phyloP scores from a whole-genome alignment of 2,797 vertebrate species.

The Limnodromus scolopaceus region DNA sequence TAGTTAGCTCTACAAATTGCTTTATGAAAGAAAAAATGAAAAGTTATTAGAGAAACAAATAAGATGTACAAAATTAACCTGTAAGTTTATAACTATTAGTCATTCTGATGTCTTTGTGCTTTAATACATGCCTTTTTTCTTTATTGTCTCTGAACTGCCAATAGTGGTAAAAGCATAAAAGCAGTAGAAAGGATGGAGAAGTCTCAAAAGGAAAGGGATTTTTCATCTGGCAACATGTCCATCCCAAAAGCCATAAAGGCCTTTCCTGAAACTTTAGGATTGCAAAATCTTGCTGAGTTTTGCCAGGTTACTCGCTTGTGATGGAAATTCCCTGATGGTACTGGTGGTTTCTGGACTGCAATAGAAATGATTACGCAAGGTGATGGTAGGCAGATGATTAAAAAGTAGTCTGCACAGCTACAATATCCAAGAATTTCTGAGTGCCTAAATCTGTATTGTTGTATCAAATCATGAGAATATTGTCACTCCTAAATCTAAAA shows the following conservation, averaged over 20 bases:
- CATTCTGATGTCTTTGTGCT: background rate
- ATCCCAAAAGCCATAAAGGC: background rate
- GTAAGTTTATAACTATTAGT: background rate
- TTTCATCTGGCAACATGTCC: background rate
- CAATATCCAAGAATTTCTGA: background rate
- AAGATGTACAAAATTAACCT: background rate
- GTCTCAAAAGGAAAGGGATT: background rate
- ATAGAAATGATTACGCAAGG: background rate
- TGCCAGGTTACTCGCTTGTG: background rate
- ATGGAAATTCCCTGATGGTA: background rate
- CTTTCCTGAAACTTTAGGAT: constrained; percentile 14
- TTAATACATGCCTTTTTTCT: background rate
- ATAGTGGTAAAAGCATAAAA: background rate
- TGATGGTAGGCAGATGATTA: background rate
- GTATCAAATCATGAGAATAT: background rate
- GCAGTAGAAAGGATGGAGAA: background rate
- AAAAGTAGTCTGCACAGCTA: background rate
- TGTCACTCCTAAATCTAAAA: background rate
- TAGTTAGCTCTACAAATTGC: constrained; percentile 2
- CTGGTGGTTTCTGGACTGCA: background rate
- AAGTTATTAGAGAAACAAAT: background rate
- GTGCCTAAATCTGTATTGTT: background rate
- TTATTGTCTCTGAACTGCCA: background rate
- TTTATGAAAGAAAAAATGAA: background rate
- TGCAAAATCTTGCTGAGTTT: background rate